phyloP scores from a whole-genome alignment of 2,113 vertebrate genomes.

The Ptilorrhoa leucosticta region DNA sequence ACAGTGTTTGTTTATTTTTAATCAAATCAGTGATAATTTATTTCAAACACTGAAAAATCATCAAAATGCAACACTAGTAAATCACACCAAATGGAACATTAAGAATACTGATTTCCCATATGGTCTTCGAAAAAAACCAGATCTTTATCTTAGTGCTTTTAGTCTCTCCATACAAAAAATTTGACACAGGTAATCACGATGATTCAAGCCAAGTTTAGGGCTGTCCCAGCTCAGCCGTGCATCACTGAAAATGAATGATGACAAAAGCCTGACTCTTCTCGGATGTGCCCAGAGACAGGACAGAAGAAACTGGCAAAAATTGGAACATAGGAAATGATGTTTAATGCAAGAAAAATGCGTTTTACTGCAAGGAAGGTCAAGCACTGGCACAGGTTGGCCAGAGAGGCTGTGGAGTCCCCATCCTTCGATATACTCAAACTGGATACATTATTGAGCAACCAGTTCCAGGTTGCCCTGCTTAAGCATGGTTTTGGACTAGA shows the following conservation, averaged over 20 bases:
- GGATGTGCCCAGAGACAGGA: not conserved
- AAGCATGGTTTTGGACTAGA: not conserved
- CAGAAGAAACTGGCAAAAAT: not conserved
- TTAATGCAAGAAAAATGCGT: not conserved
- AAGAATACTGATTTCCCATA: not conserved
- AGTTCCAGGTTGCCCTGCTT: not conserved
- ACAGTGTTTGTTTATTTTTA: not conserved
- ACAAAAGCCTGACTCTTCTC: not conserved
- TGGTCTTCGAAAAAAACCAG: not conserved
- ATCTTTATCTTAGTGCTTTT: not conserved
- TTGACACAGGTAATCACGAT: not conserved
- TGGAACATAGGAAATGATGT: not conserved
- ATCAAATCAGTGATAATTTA: not conserved
- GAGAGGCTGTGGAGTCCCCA: not conserved
- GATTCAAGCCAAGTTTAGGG: not conserved
- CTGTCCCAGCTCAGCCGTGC: not conserved
- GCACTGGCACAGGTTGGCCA: not conserved
- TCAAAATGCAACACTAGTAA: not conserved
- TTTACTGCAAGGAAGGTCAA: not conserved
- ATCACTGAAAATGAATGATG: not conserved
- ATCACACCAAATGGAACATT: not conserved
- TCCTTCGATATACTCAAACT: not conserved
- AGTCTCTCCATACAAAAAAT: not conserved
- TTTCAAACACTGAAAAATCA: not conserved
- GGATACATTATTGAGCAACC: not conserved